Evolutionary conservation across 2,888 invertebrate species (phyloP).

Genomic region (Aphrophora alni): DNA sequence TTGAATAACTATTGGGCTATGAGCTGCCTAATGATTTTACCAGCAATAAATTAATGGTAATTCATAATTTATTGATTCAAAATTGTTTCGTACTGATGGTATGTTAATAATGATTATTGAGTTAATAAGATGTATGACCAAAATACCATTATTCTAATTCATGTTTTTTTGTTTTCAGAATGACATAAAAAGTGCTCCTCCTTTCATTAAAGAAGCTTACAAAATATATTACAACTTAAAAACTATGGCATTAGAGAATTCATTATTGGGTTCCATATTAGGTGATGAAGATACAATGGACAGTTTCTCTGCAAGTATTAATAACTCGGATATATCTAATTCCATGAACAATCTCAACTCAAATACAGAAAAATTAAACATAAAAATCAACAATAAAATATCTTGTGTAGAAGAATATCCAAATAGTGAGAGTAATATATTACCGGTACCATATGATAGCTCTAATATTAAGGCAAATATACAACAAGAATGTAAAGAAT

Average conservation of each 20-base stretch:
- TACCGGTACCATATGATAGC: conserved; percentile 39
- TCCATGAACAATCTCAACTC: background rate
- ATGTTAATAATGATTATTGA: no score
- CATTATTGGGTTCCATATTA: conserved; percentile 65
- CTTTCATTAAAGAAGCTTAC: conserved; percentile 77
- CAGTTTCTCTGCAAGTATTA: conserved; percentile 41
- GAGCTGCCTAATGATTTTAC: no score
- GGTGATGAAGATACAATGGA: conserved; percentile 53
- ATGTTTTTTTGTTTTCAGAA: conserved; percentile 62
- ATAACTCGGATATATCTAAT: background rate
- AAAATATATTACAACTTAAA: conserved; percentile 83
- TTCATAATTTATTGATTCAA: no score
- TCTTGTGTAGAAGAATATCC: background rate
- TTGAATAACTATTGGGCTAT: no score
- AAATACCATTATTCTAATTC: no score
- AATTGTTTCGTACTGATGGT: no score
- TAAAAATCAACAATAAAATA: background rate
- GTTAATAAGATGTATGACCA: no score
- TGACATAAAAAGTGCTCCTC: conserved; percentile 80
- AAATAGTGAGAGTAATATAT: conserved; percentile 23
- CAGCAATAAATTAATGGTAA: no score
- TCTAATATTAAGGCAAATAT: conserved; percentile 46
- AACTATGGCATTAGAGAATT: conserved; percentile 74
- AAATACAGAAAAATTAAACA: background rate
- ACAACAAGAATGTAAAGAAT: conserved; percentile 47